Percentiles rank a stretch among this genome's conserved stretches.
phyloP scores from a whole-genome alignment of 2,888 invertebrate genomes.

The Lycocerus yunnanus region DNA sequence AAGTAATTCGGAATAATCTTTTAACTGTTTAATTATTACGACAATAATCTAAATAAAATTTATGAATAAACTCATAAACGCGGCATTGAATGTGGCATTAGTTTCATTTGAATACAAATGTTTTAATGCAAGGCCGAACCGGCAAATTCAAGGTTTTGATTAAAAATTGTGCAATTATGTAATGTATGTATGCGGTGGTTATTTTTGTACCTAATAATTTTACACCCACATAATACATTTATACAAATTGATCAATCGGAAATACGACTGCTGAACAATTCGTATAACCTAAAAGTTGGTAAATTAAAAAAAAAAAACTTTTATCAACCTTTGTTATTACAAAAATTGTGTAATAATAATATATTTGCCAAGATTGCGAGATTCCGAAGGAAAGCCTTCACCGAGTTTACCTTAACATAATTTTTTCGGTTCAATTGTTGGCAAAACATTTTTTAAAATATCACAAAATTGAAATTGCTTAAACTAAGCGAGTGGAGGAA shows the following conservation, averaged over 20 bases:
- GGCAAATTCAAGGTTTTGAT: not conserved
- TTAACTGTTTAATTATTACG: not conserved
- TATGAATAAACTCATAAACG: not conserved
- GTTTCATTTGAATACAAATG: constrained; percentile 23
- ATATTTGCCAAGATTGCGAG: not conserved
- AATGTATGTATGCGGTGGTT: not conserved
- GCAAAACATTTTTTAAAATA: not conserved
- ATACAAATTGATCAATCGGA: not conserved
- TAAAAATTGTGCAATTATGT: constrained; percentile 2
- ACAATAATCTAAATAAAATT: not conserved
- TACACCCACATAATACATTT: not conserved
- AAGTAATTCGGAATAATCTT: not conserved
- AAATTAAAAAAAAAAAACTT: not conserved
- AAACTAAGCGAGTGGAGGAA: not conserved
- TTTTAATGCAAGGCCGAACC: constrained; percentile 9
- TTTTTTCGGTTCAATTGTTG: not conserved
- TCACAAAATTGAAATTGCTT: not conserved
- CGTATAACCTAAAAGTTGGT: not conserved
- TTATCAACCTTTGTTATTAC: not conserved
- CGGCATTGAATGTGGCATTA: constrained; percentile 5
- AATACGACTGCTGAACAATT: not conserved
- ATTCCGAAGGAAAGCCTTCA: not conserved
- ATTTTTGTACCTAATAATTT: not conserved
- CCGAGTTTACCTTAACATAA: not conserved
- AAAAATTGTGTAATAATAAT: not conserved